Evolutionary conservation across 2,797 vertebrate genomes (phyloP).

Genomic region (Tangara arthus): DNA sequence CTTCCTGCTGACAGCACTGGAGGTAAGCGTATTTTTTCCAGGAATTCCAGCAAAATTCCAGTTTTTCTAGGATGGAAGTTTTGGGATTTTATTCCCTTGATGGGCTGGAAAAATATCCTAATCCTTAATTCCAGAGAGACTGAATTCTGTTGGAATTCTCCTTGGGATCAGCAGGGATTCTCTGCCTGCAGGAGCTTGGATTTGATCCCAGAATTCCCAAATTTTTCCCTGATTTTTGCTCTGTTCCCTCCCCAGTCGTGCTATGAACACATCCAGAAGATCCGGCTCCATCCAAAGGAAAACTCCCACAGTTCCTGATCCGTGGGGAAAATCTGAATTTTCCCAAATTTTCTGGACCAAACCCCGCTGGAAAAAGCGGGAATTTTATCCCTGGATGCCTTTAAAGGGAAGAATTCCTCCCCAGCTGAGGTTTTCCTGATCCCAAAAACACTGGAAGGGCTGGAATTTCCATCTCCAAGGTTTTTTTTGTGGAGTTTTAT

Average conservation of each 20-base stretch:
- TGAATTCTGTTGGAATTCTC: neutral
- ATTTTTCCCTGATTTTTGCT: neutral
- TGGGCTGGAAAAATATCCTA: neutral
- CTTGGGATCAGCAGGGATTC: no score
- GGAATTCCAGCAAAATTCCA: neutral
- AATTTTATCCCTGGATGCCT: neutral
- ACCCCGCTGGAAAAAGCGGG: neutral
- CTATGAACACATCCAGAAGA: neutral
- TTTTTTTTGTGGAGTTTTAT: neutral
- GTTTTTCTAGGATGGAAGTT: neutral
- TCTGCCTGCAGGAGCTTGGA: neutral
- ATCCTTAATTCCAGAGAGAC: rapidly evolving
- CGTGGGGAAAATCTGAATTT: neutral
- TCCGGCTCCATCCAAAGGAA: neutral
- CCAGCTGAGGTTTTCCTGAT: neutral
- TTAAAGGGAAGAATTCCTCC: neutral
- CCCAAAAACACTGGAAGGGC: neutral
- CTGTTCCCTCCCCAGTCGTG: neutral
- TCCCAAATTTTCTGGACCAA: neutral
- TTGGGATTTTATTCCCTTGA: neutral
- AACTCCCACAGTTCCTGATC: neutral
- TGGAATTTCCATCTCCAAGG: neutral
- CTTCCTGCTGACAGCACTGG: neutral
- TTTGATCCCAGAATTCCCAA: neutral
- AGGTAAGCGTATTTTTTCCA: neutral